phyloP scores from a whole-genome alignment of 2,113 vertebrate species.

The Melanostigma gelatinosum region DNA sequence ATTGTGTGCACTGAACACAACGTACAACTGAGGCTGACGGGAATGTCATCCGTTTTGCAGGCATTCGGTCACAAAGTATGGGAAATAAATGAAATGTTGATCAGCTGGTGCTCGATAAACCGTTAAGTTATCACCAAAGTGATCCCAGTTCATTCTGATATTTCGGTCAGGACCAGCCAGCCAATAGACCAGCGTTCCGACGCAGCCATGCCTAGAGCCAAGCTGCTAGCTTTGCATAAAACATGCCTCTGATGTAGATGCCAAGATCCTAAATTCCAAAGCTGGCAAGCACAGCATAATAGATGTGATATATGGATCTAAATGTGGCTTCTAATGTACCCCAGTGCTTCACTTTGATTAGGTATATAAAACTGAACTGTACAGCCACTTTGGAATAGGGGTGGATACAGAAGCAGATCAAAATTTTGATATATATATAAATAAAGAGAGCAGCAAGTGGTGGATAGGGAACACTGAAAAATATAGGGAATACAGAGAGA shows the following conservation, averaged over 20 bases:
- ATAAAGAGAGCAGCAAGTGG: conserved; percentile 20
- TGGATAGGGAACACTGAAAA: conserved; percentile 29
- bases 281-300: neutral
- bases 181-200: no score
- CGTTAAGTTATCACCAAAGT: neutral
- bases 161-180: neutral
- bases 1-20: neutral
- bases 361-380: neutral
- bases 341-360: neutral
- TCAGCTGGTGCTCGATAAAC: neutral
- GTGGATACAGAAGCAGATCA: neutral
- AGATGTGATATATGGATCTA: neutral
- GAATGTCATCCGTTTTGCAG: neutral
- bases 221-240: neutral
- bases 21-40: neutral
- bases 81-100: neutral
- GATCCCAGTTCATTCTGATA: neutral
- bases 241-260: neutral
- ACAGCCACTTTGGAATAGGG: neutral
- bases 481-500: conserved; percentile 21
- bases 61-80: neutral
- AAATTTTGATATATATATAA: conserved; percentile 23
- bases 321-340: neutral
- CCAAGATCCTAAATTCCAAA: neutral
- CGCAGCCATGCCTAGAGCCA: neutral